phyloP scores from a whole-genome alignment of 2,797 vertebrate genomes.

The Anableps anableps region DNA sequence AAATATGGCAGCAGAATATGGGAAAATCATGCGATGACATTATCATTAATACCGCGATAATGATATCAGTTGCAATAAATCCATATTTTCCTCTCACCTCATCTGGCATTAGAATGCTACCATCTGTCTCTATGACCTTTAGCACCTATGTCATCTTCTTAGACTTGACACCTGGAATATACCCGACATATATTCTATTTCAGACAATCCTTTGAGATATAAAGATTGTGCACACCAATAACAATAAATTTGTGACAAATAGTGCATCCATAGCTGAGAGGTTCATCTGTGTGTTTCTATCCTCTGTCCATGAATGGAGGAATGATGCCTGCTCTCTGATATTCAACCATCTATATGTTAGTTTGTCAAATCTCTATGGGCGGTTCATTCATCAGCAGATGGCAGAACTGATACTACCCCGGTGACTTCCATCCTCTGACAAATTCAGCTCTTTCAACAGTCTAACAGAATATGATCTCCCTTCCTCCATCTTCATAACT shows the following conservation, averaged over 20 bases:
- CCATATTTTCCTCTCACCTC: background rate
- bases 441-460: conserved; percentile 34
- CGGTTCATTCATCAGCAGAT: conserved; percentile 18
- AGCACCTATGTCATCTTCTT: background rate
- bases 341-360: conserved; percentile 9
- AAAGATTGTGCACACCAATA: background rate
- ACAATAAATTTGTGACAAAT: background rate
- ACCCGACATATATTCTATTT: background rate
- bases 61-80: conserved; percentile 6
- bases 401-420: conserved; percentile 35
- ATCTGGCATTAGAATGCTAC: background rate
- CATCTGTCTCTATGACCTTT: background rate
- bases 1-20: background rate
- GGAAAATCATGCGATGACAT: background rate
- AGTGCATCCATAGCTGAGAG: background rate
- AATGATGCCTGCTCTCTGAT: conserved; percentile 16
- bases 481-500: conserved; percentile 19
- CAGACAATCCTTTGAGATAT: background rate
- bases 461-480: conserved; percentile 43
- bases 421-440: conserved; percentile 37
- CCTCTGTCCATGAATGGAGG: background rate
- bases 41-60: background rate
- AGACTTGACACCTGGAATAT: background rate
- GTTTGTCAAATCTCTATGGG: conserved; percentile 11
- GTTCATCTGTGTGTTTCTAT: background rate